Base-by-base conservation (phyloP, 2,888 invertebrate genomes). In the Cheilosia scutellata region DNA sequence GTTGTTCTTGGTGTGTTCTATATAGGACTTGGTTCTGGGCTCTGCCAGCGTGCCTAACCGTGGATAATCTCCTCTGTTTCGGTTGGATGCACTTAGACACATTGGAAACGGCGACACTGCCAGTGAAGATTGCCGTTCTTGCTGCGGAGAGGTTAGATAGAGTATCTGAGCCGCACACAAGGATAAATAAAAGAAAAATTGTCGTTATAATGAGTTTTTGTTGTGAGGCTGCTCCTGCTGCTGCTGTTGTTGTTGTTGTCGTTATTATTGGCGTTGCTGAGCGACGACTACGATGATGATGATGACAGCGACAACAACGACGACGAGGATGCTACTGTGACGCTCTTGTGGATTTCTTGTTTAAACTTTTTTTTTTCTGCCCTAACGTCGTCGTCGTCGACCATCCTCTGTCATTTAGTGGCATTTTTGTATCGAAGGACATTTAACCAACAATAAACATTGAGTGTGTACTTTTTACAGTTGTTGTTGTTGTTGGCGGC, bases 1-100 rank as follows among this genome's bases (percentile, higher is more conserved):
- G n/a, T 75, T 68, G 75, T 68, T 62, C 58, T 60, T 51, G 57
- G 6, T 31, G 37, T 58, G 33, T 37, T 37, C 37, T 37, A 37
- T 37, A 37, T 49, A 37, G 33, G 58, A 65, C 40, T 47, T 63
- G 60, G 29, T 47, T 7, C 47, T 70, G 55, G 53, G 60, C 55
- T 72, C 65, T 66, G 58, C 58, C 82, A 76, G 71, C 72, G 76
- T 86, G 82, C 86, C 86, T 82, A 86, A 82, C 86, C 86, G 82
- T 86, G 86, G 86, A 86, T 86, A 86, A 86, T 86, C 76, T 86
- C 86, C 82, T 86, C 76, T 86, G 86, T 76, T 86, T 77, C 86
- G 76, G 82, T 82, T 82, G 86, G 86, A 72, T 86, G 86, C 86
- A 82, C 86, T 86, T 82, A 82, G 76, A 86, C 76, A 86, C 82